Evolutionary conservation across 2,797 vertebrate species (phyloP).

Genomic region (Graptemys geographica): DNA sequence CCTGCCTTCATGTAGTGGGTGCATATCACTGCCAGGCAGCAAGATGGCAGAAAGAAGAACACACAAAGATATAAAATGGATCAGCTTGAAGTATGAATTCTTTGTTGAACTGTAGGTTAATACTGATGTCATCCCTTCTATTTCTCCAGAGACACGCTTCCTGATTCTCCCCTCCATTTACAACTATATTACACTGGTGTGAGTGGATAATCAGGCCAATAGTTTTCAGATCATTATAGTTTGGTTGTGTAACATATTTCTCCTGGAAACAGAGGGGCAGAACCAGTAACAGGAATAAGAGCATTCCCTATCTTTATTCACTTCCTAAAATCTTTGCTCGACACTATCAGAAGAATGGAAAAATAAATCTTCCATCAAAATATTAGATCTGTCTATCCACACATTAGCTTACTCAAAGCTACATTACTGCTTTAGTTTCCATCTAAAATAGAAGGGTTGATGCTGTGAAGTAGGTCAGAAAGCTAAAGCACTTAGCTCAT

Average conservation of each 20-base stretch:
- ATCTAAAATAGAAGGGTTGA: conserved; percentile 68
- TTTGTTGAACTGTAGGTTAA: background rate
- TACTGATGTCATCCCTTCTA: background rate
- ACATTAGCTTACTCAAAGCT: conserved; percentile 73
- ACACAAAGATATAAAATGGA: background rate
- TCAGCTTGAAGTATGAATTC: background rate
- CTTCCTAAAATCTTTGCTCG: conserved; percentile 56
- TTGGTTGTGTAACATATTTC: conserved; percentile 72
- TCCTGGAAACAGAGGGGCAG: conserved; percentile 74
- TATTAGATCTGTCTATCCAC: conserved; percentile 78
- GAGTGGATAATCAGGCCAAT: background rate
- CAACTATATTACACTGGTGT: background rate
- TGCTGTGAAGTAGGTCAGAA: conserved; percentile 70
- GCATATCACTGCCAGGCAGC: background rate
- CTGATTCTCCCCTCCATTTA: background rate
- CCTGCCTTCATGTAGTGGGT: background rate
- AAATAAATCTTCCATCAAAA: conserved; percentile 74
- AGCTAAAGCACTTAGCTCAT: conserved; percentile 50
- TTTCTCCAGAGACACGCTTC: background rate
- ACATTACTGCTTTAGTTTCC: conserved; percentile 71
- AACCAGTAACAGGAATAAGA: conserved; percentile 72
- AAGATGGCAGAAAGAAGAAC: background rate
- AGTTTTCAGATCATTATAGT: conserved; percentile 12
- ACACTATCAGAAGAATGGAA: conserved; percentile 59
- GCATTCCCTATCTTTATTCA: conserved; percentile 68